phyloP scores from a whole-genome alignment of 2,113 vertebrate species.

The Machaerirhynchus nigripectus region DNA sequence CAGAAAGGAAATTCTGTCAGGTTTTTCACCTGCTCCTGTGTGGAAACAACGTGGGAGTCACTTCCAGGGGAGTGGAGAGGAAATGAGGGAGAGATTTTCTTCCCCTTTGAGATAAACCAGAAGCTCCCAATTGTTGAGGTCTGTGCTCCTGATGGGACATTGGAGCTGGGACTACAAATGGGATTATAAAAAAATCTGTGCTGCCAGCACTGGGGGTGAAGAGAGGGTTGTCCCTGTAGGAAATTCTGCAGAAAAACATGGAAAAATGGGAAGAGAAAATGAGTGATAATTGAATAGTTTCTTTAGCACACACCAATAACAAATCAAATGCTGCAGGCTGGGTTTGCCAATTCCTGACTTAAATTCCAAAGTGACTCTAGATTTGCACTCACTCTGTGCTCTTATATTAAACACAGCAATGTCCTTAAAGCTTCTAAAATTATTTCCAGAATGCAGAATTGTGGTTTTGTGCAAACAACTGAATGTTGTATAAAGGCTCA shows the following conservation, averaged over 20 bases:
- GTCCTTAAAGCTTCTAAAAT: not conserved
- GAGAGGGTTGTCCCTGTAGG: not conserved
- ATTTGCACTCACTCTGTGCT: not conserved
- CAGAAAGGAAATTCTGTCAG: slow-evolving; percentile 16
- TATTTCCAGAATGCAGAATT: slow-evolving; percentile 4
- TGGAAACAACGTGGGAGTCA: not conserved
- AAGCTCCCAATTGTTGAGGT: not conserved
- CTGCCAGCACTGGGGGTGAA: not conserved
- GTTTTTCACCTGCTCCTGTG: slow-evolving; percentile 28
- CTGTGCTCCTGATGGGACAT: not conserved
- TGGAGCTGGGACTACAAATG: not conserved
- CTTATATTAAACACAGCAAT: not conserved
- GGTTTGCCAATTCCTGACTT: not conserved
- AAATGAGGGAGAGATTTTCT: slow-evolving; percentile 26
- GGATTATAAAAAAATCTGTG: not conserved
- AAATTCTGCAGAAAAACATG: not conserved
- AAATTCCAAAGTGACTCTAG: not conserved
- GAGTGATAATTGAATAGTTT: not conserved
- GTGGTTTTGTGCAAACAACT: not conserved
- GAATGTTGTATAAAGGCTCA: not conserved
- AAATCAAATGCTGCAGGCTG: not conserved
- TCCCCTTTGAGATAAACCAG: not conserved
- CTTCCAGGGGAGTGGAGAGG: not conserved
- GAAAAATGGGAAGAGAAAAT: not conserved
- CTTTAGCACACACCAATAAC: not conserved